Evolutionary conservation across 1,140 invertebrate genomes (phyloP), one percentile per base, ranked within the genome.

Genomic region (Mizuhopecten yessoensis): DNA sequence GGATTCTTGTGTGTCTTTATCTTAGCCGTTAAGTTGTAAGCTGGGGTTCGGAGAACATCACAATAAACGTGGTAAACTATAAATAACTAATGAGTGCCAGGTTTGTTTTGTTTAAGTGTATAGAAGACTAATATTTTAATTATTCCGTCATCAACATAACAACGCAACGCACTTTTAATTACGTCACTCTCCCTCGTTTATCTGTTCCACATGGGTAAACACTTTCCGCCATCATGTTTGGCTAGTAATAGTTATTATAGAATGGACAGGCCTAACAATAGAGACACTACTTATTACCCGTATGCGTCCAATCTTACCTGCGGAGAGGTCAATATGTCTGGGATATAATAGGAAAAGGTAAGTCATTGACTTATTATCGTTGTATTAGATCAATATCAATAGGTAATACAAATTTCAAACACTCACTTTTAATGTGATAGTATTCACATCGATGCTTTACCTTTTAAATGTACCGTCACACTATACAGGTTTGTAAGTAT

Each of bases 191-290:
- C 9, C 9, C 23, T 75, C 29, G 57, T 17, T 29, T 75, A n/a
- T 75, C 23, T n/a, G 57, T 75, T 75, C 57, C 57, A 29, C n/a
- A 75, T 75, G 57, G 29, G 57, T 75, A 75, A 75, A 75, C 57
- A 29, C n/a, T 5, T n/a, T n/a, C n/a, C n/a, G n/a, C 29, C 1
- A 39, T 39, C 17, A 17, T 45, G 42, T 20, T 13, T 13, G 36
- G 17, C 42, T 39, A 39, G 36, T 13, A 39, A 39, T 13, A 7
- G 36, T 39, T 7, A 39, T 39, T 39, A 39, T 39, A 15, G 45
- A n/a, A 57, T 57, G 23, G 45, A 23, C 45, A 3, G 7, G 57
- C 5, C 23, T 7, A 75, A 75, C 57, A 75, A 75, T 75, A 75
- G 57, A 75, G 9, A 17, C 17, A 45, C 42, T 20, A 20, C 36